These are phyloP conservation scores for Monopterus albus DNA, from an alignment of 2,113 vertebrate species.

Conservation along the genomic window DNA sequence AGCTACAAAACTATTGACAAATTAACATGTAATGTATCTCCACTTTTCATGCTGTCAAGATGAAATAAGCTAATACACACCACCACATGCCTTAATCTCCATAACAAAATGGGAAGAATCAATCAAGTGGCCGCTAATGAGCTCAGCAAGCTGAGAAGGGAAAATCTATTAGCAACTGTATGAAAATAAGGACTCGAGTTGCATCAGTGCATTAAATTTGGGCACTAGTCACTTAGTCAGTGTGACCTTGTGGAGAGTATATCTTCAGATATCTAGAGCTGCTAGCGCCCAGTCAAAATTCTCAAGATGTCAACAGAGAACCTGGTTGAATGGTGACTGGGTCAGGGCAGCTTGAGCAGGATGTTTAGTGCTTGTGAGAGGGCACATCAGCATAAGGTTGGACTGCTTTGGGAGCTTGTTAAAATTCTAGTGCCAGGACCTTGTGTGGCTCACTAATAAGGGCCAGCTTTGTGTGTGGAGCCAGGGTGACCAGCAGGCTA, in stretches of 20 bases:
- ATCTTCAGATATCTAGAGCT: conserved; percentile 16
- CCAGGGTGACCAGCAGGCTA: conserved; percentile 59
- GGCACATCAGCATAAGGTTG: conserved; percentile 68
- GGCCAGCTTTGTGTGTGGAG: conserved; percentile 67
- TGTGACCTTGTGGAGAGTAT: conserved; percentile 5
- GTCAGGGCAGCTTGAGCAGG: conserved; percentile 47
- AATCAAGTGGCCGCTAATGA: conserved; percentile 61
- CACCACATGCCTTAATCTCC: conserved; percentile 40
- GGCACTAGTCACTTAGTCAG: conserved; percentile 6
- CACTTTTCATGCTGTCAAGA: conserved; percentile 36
- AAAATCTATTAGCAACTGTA: conserved; percentile 30
- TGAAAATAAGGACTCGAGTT: conserved; percentile 34
- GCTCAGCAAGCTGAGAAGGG: conserved; percentile 31
- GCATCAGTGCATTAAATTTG: conserved; percentile 13
- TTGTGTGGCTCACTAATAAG: conserved; percentile 71
- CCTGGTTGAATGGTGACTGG: conserved; percentile 41
- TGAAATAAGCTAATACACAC: conserved; percentile 32
- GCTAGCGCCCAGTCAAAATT: conserved; percentile 29
- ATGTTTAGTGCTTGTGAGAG: conserved; percentile 46
- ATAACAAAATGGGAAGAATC: conserved; percentile 24
- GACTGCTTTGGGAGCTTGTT: conserved; percentile 74
- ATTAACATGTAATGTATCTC: conserved; percentile 15
- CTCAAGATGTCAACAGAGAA: conserved; percentile 35
- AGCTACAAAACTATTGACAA: conserved; percentile 10
- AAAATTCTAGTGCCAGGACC: conserved; percentile 77